Base-by-base conservation (phyloP, 2,797 vertebrate genomes). In the Cygnus olor region DNA sequence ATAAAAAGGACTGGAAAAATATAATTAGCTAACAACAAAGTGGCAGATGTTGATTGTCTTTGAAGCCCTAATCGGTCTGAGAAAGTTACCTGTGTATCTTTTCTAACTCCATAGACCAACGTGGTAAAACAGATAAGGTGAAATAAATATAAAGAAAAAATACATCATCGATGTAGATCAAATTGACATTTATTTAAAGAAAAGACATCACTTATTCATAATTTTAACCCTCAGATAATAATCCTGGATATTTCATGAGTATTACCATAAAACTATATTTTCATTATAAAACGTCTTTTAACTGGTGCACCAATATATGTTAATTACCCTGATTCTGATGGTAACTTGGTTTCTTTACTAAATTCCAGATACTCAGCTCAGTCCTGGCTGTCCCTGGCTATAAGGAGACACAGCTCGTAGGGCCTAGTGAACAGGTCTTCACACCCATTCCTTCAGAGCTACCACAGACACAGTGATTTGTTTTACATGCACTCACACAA, bases 1-100 rank as follows among this genome's bases (percentile, higher is more conserved):
- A 71, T 22, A 84, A 45, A 34, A 93, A 95, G 17, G 24, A 85
- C 30, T 61, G 85, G 68, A 90, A 76, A 92, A 88, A 90, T 24
- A 10, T 45, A 82, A 91, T 90, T 80, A 93, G 60, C 58, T 69
- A 76, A 71, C 9, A 88, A 45, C 30, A 73, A 30, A 78, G 56
- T 71, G 60, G 56, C 76, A 87, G 68, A 71, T 6, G 21, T 25
- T 38, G 64, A 85, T 34, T n/a, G 68, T 61, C 49, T 93, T 1
- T 89, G 54, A 87, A 89, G 34, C 28, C 3, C 2, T 69, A 81
- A 60, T 10, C 72, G 28, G 9, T 53, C 54, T 80, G 57, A 88
- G 42, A 83, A 70, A 47, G 80, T 53, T 60, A 92, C 58, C 38
- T n/a, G 38, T 56, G 38, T 22, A 44, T 18, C 34, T 81, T 18